Evolutionary conservation across 37 sponge, comb jelly and placozoan species (phyloP), one percentile per base, ranked within the genome.

Genomic region (Halichondria panicea): DNA sequence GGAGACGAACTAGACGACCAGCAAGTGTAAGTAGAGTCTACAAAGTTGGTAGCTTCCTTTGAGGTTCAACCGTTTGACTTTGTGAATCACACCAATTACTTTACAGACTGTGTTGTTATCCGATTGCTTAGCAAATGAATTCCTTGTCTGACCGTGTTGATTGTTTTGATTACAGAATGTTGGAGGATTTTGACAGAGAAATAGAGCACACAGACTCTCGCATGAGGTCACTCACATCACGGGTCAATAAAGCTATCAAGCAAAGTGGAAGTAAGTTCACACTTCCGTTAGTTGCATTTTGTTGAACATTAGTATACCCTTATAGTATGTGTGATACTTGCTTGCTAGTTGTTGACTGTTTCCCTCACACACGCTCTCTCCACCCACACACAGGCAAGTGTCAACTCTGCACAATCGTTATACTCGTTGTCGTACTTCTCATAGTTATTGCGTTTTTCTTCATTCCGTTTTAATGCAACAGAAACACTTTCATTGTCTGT

Each of bases 1-100:
- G 95, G 92, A 21, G 80, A 80, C 56, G 95, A 94, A 39, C 70
- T 91, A 59, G 92, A 90, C n/a, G 85, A 87, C 59, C 95, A 94
- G 42, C 78, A 81, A 54, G 60, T 76, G 93, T 93, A 46, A 70
- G 92, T 85, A 9, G 1, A 30, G 7, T 22, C 6, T 21, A 36
- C 27, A 36, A 28, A 39, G 24, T 48, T 58, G 38, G 60, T 59
- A 9, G n/a, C n/a, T n/a, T n/a, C n/a, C 13, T 59, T 3, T 19
- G 24, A 25, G 61, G 61, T 24, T 25, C 8, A 22, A 59, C 52
- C 35, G 70, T 80, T n/a, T n/a, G n/a, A 37, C 55, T 59, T 13
- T 71, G 19, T 34, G 42, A n/a, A n/a, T 31, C 9, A 9, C 41
- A 33, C 38, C 21, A 21, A 73, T 9, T 69, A 19, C 19, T 25